These are phyloP conservation scores for Boleophthalmus pectinirostris DNA, from an alignment of 2,113 vertebrate species.

Conservation along the genomic window DNA sequence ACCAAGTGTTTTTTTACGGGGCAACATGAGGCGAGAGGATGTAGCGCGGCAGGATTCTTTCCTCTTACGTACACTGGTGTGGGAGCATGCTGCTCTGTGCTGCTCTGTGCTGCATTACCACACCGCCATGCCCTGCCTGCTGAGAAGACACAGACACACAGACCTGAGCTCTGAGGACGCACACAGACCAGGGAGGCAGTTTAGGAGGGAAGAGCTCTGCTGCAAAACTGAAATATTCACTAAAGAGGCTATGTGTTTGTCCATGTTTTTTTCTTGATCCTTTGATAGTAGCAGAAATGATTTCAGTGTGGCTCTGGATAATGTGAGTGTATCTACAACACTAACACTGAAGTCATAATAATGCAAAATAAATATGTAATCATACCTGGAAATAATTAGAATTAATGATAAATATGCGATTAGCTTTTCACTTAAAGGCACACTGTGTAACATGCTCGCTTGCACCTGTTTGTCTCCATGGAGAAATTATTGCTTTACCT, in stretches of 20 bases:
- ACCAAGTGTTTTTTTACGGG: conserved; percentile 42
- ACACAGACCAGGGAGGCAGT: neutral
- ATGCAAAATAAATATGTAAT: too few species aligned
- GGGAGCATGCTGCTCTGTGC: conserved; percentile 29
- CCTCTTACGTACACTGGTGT: conserved; percentile 16
- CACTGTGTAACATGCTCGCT: too few species aligned
- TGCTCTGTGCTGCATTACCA: conserved; percentile 22
- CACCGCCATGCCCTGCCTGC: conserved; percentile 13
- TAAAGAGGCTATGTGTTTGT: neutral
- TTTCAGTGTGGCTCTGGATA: too few species aligned
- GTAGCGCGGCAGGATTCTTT: conserved; percentile 34
- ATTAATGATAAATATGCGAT: too few species aligned
- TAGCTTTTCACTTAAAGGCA: too few species aligned
- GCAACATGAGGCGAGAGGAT: conserved; percentile 28
- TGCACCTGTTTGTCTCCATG: too few species aligned
- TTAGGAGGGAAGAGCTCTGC: neutral
- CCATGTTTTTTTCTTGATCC: neutral
- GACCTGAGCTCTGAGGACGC: conserved; percentile 13
- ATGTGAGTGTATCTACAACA: too few species aligned
- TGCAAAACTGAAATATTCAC: neutral
- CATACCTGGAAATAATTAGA: too few species aligned
- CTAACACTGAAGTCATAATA: too few species aligned
- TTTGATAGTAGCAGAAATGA: neutral
- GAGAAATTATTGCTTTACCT: too few species aligned
- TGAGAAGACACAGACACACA: conserved; percentile 15